Base-by-base conservation (phyloP, 2,113 vertebrate species). In the Vidua chalybeata region DNA sequence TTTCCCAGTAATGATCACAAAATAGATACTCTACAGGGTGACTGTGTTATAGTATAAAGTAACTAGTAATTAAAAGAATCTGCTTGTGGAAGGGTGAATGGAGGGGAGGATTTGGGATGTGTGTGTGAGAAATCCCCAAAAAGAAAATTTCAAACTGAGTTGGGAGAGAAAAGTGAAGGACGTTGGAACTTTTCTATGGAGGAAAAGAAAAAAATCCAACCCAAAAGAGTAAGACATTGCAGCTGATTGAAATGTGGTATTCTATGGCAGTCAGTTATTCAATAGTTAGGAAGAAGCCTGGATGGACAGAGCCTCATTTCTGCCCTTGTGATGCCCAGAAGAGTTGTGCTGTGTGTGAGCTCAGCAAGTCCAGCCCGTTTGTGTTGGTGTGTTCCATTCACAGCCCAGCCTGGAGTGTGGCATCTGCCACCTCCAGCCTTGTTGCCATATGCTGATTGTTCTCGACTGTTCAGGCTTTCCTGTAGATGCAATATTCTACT, bases 111-210 rank as follows among this genome's bases (percentile, higher is more conserved):
- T 26, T 15, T 63, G 15, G 41, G 12, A 22, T 4, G 1, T 59
- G 10, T 24, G 18, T 28, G 17, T 11, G 37, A 39, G 54, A 51
- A 77, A 68, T n/a, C 7, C 7, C 7, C 0, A 0, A n/a, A 41
- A n/a, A 10, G 17, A 72, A 59, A 46, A 68, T 41, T 76, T 68
- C 19, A 22, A 7, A 37, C 23, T n/a, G 26, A 52, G 15, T 8
- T 28, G 17, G 39, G 23, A 58, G 13, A 71, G 7, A 52, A 45
- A 43, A 73, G 14, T 46, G 33, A 80, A 77, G 28, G 28, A 59
- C 14, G 4, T 67, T 33, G 21, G 7, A 83, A 33, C 7, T 45
- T 74, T 30, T 61, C 11, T 39, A 15, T 14, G 16, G 7, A 55
- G 28, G 3, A 4, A 24, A 43, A 19, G 11, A 16, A 79, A n/a